Evolutionary conservation across 2,113 vertebrate genomes (phyloP).

Genomic region (Talpa occidentalis): DNA sequence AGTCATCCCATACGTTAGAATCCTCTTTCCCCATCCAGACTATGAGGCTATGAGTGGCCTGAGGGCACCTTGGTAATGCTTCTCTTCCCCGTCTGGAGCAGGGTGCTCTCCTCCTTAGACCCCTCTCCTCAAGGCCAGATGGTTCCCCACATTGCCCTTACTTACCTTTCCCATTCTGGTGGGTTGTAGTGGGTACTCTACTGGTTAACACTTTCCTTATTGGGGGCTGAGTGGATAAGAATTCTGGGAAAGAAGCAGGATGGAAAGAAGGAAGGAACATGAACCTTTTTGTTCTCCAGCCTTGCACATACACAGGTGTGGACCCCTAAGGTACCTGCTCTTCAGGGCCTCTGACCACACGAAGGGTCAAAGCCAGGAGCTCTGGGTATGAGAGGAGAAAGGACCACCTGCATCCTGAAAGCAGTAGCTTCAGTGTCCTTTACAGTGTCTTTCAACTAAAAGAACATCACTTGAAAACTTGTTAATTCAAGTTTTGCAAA

Average conservation of each 20-base stretch:
- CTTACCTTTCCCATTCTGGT: conserved; percentile 87
- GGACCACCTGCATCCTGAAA: neutral
- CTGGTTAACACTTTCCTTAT: conserved; percentile 79
- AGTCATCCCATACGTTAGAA: neutral
- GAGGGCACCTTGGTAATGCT: neutral
- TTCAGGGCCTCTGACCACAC: neutral
- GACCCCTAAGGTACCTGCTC: neutral
- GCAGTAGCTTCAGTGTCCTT: neutral
- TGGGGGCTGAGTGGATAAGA: conserved; percentile 74
- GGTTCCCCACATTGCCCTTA: neutral
- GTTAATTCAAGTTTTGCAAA: too few relatives aligned
- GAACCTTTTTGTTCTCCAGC: neutral
- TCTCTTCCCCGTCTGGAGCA: neutral
- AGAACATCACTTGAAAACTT: neutral
- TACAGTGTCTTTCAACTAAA: neutral
- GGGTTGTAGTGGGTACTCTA: conserved; percentile 61
- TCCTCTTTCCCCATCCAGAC: neutral
- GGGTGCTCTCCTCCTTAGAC: neutral
- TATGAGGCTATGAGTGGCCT: neutral
- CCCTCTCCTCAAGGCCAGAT: neutral
- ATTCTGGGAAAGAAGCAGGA: conserved; percentile 83
- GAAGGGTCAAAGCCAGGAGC: neutral
- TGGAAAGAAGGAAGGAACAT: neutral
- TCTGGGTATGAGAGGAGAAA: neutral
- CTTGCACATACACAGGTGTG: neutral